These are phyloP conservation scores for Ictalurus furcatus DNA, from an alignment of 2,113 vertebrate species.

Conservation along the genomic window DNA sequence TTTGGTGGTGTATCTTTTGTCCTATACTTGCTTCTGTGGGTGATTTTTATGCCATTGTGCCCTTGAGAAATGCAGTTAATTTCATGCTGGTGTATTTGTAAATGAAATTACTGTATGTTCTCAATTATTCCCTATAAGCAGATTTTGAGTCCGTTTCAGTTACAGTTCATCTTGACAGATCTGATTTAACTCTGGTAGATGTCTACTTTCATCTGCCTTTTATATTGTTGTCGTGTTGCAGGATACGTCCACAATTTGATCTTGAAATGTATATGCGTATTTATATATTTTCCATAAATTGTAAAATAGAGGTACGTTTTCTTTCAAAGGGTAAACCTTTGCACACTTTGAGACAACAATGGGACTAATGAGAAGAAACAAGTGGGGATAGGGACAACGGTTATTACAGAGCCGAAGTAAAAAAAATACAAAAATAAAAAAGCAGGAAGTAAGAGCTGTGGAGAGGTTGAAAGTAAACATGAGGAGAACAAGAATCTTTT, in stretches of 20 bases:
- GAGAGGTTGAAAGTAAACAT: too few relatives aligned
- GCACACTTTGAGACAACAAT: not conserved
- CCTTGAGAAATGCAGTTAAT: not conserved
- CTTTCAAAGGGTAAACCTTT: not conserved
- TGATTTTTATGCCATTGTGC: not conserved
- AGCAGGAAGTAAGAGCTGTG: too few relatives aligned
- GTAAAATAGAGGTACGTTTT: not conserved
- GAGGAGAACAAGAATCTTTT: too few relatives aligned
- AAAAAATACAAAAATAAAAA: too few relatives aligned
- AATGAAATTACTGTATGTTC: not conserved
- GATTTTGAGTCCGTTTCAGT: not conserved
- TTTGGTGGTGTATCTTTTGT: not conserved
- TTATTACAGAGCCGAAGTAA: too few relatives aligned
- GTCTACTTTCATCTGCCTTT: not conserved
- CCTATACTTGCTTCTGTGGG: not conserved
- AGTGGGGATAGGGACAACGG: too few relatives aligned
- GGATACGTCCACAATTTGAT: not conserved
- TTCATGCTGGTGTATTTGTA: not conserved
- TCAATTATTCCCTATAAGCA: not conserved
- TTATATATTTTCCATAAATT: not conserved
- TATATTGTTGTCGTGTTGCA: not conserved
- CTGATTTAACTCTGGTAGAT: not conserved
- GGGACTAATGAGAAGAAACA: not conserved
- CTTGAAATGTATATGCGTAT: not conserved
- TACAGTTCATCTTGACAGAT: not conserved